phyloP scores from a whole-genome alignment of 2,888 invertebrate species.

The Drosophila birchii region DNA sequence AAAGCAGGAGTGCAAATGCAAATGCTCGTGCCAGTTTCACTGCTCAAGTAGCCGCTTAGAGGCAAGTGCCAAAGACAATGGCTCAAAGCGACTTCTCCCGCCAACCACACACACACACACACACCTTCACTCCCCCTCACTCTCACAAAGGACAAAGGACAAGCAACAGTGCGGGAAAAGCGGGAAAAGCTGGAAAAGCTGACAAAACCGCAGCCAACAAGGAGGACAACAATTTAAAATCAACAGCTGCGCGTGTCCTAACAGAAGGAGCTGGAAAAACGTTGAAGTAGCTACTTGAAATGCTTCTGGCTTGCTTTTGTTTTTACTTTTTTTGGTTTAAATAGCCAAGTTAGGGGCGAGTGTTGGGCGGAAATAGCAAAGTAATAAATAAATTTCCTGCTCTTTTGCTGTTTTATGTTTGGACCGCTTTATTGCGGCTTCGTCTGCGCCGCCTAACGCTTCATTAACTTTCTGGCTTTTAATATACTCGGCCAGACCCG shows the following conservation, averaged over 20 bases:
- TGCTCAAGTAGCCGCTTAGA: slow-evolving; percentile 73
- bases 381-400: slow-evolving; percentile 71
- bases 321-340: slow-evolving; percentile 16
- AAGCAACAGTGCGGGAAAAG: slow-evolving; percentile 13
- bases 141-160: slow-evolving; percentile 8
- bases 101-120: slow-evolving; percentile 41
- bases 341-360: slow-evolving; percentile 22
- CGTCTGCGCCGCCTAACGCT: slow-evolving; percentile 56
- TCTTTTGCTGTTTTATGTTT: slow-evolving; percentile 62
- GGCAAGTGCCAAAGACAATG: slow-evolving; percentile 72
- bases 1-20: slow-evolving; percentile 33
- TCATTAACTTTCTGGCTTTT: slow-evolving; percentile 77
- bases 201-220: slow-evolving; percentile 54
- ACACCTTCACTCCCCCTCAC: slow-evolving; percentile 13
- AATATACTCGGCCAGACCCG: slow-evolving; percentile 66
- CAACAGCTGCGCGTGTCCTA: slow-evolving; percentile 73
- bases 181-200: slow-evolving; percentile 22
- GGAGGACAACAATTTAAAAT: slow-evolving; percentile 72
- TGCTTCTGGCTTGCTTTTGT: slow-evolving; percentile 17
- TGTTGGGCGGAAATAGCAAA: slow-evolving; percentile 54
- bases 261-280: slow-evolving; percentile 43
- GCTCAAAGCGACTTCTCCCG: slow-evolving; percentile 42
- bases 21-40: slow-evolving; percentile 70
- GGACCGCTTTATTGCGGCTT: slow-evolving; percentile 58
- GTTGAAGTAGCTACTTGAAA: slow-evolving; percentile 43